A percentile compares a stretch with the other conserved stretches of the same genome.
Conservation (phyloP, 2,888 invertebrate species). For the Nebria brevicollis region DNA sequence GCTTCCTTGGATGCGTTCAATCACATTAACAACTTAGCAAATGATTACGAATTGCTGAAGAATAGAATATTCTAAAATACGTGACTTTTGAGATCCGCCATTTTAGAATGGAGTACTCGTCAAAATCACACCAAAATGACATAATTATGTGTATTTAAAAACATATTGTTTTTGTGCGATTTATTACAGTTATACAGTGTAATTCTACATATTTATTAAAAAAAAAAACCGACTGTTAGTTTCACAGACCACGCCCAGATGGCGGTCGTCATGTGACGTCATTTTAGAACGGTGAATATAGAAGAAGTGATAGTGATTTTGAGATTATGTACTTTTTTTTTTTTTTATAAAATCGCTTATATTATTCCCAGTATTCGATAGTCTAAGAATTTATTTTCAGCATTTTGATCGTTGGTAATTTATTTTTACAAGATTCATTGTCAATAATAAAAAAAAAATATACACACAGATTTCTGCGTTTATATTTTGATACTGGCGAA, state of each 20-base stretch:
- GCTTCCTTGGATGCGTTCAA: background rate
- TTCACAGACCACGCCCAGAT: background rate
- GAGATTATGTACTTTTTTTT: background rate
- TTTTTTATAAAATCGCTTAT: background rate
- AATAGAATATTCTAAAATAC: background rate
- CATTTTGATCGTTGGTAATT: background rate
- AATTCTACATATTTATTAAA: background rate
- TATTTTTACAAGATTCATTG: background rate
- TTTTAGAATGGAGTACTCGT: background rate
- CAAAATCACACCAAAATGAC: background rate
- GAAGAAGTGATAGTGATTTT: background rate
- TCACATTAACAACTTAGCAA: background rate
- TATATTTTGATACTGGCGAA: background rate
- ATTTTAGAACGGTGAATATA: background rate
- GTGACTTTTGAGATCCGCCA: background rate
- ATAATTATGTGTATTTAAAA: background rate
- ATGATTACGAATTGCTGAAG: background rate
- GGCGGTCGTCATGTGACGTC: background rate
- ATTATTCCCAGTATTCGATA: background rate
- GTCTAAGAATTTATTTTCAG: background rate
- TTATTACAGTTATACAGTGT: background rate
- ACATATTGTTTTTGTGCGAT: background rate
- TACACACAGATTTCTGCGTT: background rate
- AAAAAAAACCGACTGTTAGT: background rate
- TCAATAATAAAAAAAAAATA: background rate